phyloP scores from a whole-genome alignment of 2,797 vertebrate species.

The Oreochromis mossambicus region DNA sequence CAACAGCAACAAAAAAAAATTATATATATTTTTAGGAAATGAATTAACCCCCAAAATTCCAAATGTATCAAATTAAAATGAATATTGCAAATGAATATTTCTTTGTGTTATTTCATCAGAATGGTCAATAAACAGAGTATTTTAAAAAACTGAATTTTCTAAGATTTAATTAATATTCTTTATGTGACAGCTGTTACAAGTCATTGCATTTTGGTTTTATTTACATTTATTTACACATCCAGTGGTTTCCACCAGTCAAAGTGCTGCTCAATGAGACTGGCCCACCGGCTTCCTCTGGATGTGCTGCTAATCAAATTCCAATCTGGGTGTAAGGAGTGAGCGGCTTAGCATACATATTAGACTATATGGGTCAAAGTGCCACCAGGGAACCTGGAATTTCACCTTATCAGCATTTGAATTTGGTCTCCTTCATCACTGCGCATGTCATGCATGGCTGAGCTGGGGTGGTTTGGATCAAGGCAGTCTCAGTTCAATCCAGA shows the following conservation, averaged over 20 bases:
- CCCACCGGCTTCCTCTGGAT: constrained; percentile 14
- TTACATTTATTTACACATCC: background rate
- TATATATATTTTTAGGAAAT: background rate
- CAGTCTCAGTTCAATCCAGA: background rate
- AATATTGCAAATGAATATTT: background rate
- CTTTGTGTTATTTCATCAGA: background rate
- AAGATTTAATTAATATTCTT: background rate
- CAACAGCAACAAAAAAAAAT: too few species aligned
- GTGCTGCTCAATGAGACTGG: constrained; percentile 25
- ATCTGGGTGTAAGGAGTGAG: constrained; percentile 27
- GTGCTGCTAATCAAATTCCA: constrained; percentile 62
- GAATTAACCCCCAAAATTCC: background rate
- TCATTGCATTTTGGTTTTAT: background rate
- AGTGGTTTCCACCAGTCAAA: constrained; percentile 24
- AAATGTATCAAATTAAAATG: background rate
- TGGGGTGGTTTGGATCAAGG: background rate
- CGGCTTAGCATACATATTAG: constrained; percentile 40
- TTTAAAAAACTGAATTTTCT: background rate
- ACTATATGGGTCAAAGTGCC: constrained; percentile 29
- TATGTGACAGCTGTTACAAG: background rate
- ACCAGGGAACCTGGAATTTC: constrained; percentile 31
- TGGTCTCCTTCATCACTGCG: background rate
- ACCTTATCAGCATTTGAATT: constrained; percentile 43
- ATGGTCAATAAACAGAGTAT: background rate
- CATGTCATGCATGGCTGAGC: background rate